Conservation (phyloP, 2,888 invertebrate genomes). For the Heliconius aoede region DNA sequence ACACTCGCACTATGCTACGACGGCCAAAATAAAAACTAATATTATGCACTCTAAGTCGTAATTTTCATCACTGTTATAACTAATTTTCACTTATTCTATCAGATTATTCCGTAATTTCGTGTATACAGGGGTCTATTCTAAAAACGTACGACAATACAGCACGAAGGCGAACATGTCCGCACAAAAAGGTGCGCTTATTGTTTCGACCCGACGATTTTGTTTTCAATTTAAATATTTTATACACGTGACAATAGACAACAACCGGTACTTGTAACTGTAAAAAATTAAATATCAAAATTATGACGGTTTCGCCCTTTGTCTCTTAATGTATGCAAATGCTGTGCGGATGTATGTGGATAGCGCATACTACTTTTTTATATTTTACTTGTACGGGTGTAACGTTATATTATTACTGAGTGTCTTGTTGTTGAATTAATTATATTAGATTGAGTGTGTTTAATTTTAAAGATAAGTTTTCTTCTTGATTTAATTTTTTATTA, state of each 20-base stretch:
- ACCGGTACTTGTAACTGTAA: constrained; percentile 82
- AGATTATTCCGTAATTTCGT: not conserved
- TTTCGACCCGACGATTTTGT: constrained; percentile 79
- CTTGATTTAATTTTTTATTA: too few species aligned
- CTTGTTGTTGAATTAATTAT: not conserved
- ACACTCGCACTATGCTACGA: not conserved
- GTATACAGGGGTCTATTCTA: constrained; percentile 41
- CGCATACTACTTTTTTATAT: constrained; percentile 48
- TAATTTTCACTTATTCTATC: constrained; percentile 58
- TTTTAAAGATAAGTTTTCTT: not conserved
- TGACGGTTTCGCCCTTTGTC: constrained; percentile 76
- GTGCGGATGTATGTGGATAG: constrained; percentile 62
- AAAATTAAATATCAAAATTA: constrained; percentile 83
- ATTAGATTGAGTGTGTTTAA: not conserved
- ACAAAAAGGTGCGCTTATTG: constrained; percentile 75
- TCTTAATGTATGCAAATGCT: constrained; percentile 77
- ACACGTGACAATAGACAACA: constrained; percentile 79
- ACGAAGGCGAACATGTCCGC: constrained; percentile 54
- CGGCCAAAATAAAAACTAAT: not conserved
- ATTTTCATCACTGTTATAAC: constrained; percentile 60
- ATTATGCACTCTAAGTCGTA: constrained; percentile 41
- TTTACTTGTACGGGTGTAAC: constrained; percentile 30
- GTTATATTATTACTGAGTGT: constrained; percentile 37
- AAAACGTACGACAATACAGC: constrained; percentile 48
- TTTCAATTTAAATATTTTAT: constrained; percentile 81